phyloP scores from a whole-genome alignment of 2,888 invertebrate species.

The Rhamphomyia laevipes region DNA sequence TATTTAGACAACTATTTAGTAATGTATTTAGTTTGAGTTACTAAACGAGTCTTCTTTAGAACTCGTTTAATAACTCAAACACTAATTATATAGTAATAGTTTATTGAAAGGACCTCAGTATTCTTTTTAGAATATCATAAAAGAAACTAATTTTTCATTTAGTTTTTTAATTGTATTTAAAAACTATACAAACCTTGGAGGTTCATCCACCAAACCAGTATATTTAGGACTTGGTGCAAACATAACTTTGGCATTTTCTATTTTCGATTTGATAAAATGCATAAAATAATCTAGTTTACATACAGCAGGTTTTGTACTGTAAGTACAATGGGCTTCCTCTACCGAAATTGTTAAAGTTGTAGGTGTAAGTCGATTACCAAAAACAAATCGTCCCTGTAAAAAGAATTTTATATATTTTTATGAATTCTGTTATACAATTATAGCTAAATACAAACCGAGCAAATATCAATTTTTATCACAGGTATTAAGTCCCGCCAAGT shows the following conservation, averaged over 20 bases:
- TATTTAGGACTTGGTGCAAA: constrained; percentile 94
- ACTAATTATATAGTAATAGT: background rate
- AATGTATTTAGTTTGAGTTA: no score
- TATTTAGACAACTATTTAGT: no score
- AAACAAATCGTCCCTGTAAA: constrained; percentile 73
- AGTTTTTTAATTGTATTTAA: no score
- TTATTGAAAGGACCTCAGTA: background rate
- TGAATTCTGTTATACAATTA: background rate
- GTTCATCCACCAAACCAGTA: constrained; percentile 84
- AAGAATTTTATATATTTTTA: constrained; percentile 3
- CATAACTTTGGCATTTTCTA: constrained; percentile 91
- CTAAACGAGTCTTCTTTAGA: no score
- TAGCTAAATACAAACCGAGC: constrained; percentile 47
- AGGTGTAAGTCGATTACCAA: constrained; percentile 89
- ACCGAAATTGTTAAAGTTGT: constrained; percentile 84
- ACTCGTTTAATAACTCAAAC: no score
- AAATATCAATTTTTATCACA: constrained; percentile 89
- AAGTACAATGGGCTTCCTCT: constrained; percentile 88
- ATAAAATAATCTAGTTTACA: constrained; percentile 88
- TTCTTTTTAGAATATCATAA: background rate
- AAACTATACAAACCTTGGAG: constrained; percentile 49
- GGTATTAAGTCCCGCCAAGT: constrained; percentile 95
- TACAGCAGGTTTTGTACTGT: constrained; percentile 90
- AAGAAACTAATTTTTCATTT: no score
- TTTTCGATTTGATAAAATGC: constrained; percentile 86